Conservation (phyloP, 1,140 invertebrate species). For the Ericerus pela region DNA sequence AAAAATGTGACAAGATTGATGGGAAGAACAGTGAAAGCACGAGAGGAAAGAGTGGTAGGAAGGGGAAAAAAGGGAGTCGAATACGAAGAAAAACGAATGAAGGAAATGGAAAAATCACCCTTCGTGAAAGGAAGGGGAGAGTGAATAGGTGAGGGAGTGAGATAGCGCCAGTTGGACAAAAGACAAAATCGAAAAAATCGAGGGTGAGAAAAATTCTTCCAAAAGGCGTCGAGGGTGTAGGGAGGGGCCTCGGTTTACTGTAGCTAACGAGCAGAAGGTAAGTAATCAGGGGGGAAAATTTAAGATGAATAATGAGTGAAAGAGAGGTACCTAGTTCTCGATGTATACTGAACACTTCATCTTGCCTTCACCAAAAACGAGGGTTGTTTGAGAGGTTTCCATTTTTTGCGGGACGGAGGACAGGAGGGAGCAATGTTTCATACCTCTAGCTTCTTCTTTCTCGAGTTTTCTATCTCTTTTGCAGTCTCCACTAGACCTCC, state of each 20-base stretch:
- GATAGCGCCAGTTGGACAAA: too few relatives aligned
- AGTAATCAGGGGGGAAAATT: slow-evolving; percentile 1
- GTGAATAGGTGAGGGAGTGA: too few relatives aligned
- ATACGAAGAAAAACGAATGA: neutral
- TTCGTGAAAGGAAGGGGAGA: too few relatives aligned
- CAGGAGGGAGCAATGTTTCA: too few relatives aligned
- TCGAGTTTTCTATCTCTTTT: neutral
- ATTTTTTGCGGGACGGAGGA: neutral
- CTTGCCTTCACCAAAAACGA: neutral
- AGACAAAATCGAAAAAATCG: neutral
- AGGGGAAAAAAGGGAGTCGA: neutral
- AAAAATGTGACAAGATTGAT: slow-evolving; percentile 9
- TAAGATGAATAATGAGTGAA: slow-evolving; percentile 6
- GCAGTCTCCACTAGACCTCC: neutral
- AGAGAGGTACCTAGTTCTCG: too few relatives aligned
- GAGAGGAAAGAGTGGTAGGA: too few relatives aligned
- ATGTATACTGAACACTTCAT: too few relatives aligned
- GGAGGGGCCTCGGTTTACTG: too few relatives aligned
- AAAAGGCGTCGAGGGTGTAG: too few relatives aligned
- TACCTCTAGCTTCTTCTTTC: neutral
- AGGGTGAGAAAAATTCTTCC: too few relatives aligned
- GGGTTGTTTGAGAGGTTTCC: slow-evolving; percentile 11
- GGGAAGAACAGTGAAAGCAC: neutral
- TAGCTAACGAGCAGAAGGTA: neutral
- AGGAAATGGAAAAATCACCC: too few relatives aligned